Conservation (phyloP, 2,888 invertebrate genomes). For the Hybos culiciformis region DNA sequence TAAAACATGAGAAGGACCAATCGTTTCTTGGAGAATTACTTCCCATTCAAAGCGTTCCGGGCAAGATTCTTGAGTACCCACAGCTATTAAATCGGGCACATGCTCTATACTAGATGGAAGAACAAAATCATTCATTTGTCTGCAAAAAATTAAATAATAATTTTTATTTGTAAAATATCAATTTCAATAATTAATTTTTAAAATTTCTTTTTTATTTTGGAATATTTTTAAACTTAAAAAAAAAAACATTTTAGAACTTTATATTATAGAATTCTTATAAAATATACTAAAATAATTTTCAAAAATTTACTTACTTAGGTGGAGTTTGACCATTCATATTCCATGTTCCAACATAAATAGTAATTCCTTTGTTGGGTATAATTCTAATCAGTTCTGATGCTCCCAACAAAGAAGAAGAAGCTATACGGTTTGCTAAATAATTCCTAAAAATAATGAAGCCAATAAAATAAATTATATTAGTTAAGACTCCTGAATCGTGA, state of each 20-base stretch:
- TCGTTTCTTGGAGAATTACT: conserved; percentile 77
- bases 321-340: conserved; percentile 90
- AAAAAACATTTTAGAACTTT: conserved; percentile 1
- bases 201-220: neutral
- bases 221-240: neutral
- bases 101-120: conserved; percentile 71
- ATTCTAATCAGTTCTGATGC: conserved; percentile 73
- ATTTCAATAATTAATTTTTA: neutral
- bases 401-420: conserved; percentile 69
- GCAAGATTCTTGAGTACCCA: conserved; percentile 88
- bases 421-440: conserved; percentile 64
- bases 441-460: conserved; percentile 40
- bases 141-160: conserved; percentile 28
- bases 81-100: conserved; percentile 80
- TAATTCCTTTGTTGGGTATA: conserved; percentile 71
- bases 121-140: conserved; percentile 79
- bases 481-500: neutral
- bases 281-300: neutral
- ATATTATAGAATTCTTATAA: neutral
- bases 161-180: neutral
- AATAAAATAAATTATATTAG: neutral
- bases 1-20: conserved; percentile 86
- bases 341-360: conserved; percentile 87
- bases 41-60: conserved; percentile 82
- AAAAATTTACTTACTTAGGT: conserved; percentile 48